Base-by-base conservation (phyloP, 2,888 invertebrate species). In the Petrophora chlorosata region DNA sequence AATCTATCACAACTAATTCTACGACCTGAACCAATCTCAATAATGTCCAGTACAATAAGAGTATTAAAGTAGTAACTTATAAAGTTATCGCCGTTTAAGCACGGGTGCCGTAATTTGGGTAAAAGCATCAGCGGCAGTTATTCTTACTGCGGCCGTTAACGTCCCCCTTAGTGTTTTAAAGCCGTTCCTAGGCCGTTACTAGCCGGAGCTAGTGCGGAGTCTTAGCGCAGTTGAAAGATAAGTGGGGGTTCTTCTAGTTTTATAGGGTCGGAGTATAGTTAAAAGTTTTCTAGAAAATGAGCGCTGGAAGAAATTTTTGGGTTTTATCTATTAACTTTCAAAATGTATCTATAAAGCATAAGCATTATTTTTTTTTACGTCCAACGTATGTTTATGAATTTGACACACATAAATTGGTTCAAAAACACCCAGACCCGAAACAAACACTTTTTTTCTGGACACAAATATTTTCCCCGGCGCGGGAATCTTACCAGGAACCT, bases 11-110 rank as follows among this genome's bases (percentile, higher is more conserved):
- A 25, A 39, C 15, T 17, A 29, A 33, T 36, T 34, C 51, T 53
- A 33, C 23, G 42, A 23, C n/a, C 23, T 5, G 7, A 60, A 58
- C 55, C 69, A 73, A 73, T 73, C 66, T 43, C 54, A 66, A 64
- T 70, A 73, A 72, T 70, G 66, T 61, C 38, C 38, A 51, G 22
- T 15, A 51, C 61, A 59, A 59, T 59, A 55, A 59, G 33, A 43
- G 41, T 53, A 50, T 53, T 52, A 39, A 43, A 52, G 54, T 56
- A 52, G 48, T 56, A 50, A 40, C 54, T 59, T 57, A 56, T 50
- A 53, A 57, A 58, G 50, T 58, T 61, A 63, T 56, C 47, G 45
- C 10, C 32, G 23, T 35, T 50, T 50, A 44, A 42, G 14, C 16
- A 15, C 16, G 30, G 25, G 29, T 14, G 10, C 15, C 25, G 40